Evolutionary conservation across 2,888 invertebrate species (phyloP).

Genomic region (Flabesymbios commensalis): DNA sequence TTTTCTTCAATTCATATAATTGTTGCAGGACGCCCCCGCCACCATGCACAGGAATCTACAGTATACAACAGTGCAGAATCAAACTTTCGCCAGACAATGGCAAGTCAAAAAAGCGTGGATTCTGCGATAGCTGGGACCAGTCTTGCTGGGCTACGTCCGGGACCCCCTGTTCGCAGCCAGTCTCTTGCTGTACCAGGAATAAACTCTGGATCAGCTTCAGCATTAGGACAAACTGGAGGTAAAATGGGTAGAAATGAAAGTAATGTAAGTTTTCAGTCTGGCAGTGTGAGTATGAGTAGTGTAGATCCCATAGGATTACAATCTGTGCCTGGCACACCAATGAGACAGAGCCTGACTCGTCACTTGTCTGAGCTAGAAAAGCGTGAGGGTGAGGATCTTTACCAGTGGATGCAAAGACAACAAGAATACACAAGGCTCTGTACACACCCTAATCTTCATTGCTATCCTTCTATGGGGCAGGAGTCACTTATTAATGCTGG

Average conservation of each 20-base stretch:
- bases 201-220: too few relatives aligned
- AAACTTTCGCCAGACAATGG: too few relatives aligned
- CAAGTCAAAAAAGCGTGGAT: too few relatives aligned
- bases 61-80: too few relatives aligned
- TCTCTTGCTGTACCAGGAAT: too few relatives aligned
- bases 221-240: too few relatives aligned
- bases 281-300: constrained; percentile 37
- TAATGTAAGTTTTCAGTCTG: not conserved
- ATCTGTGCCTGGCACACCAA: constrained; percentile 37
- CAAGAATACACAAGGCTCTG: constrained; percentile 62
- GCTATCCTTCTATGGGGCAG: constrained; percentile 42
- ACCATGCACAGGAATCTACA: too few relatives aligned
- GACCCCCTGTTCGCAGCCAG: too few relatives aligned
- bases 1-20: too few relatives aligned
- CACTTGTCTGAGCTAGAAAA: constrained; percentile 38
- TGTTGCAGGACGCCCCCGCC: too few relatives aligned
- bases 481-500: constrained; percentile 48
- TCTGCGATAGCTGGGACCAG: too few relatives aligned
- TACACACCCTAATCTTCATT: constrained; percentile 23
- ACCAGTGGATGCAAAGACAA: constrained; percentile 92
- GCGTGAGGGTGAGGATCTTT: constrained; percentile 65
- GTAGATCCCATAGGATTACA: not conserved
- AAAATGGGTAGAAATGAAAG: not conserved
- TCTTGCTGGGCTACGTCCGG: too few relatives aligned
- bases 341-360: constrained; percentile 31